Evolutionary conservation across 2,888 invertebrate species (phyloP), one percentile per base, ranked within the genome.

Genomic region (Phasia obesa): DNA sequence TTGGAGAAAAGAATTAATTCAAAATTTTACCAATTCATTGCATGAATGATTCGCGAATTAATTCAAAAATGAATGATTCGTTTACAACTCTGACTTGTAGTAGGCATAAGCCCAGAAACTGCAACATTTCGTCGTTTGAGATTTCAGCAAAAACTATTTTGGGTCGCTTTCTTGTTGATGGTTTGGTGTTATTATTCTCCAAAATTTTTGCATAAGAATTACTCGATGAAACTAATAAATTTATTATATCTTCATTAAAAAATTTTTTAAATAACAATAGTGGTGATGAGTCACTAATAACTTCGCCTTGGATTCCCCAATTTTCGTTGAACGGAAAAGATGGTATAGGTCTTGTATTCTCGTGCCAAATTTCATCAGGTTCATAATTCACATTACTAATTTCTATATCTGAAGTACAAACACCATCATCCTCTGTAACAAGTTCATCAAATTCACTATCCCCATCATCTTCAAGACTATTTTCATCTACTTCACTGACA

Each of bases 171-270:
- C 44, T n/a, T 44, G 44, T 44, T 44, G n/a, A 44, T 44, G n/a
- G 44, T 44, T 21, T 51, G 49, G 49, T 51, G 49, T 19, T 55
- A 55, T 55, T 55, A 53, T 53, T 53, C 55, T 55, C 55, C 55
- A 55, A 23, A 55, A 4, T 55, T 55, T 55, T 55, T 55, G 55
- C 55, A 55, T 55, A 55, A 55, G 55, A 23, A 55, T 55, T 55
- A 53, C 23, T 53, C 53, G 53, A 53, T 21, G 53, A 53, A 53
- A 53, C 53, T 23, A 53, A 53, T 53, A 55, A 55, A 25, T 23
- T 55, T 25, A 55, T 55, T 25, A 55, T 27, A 27, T 55, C 23
- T 25, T 55, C 55, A 55, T 55, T 55, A 55, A 55, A 55, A 55
- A 55, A 55, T 55, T 25, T 25, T 55, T 55, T 23, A 55, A 55